These are phyloP conservation scores for Albula glossodonta DNA, from an alignment of 2,113 vertebrate species.

Conservation along the genomic window DNA sequence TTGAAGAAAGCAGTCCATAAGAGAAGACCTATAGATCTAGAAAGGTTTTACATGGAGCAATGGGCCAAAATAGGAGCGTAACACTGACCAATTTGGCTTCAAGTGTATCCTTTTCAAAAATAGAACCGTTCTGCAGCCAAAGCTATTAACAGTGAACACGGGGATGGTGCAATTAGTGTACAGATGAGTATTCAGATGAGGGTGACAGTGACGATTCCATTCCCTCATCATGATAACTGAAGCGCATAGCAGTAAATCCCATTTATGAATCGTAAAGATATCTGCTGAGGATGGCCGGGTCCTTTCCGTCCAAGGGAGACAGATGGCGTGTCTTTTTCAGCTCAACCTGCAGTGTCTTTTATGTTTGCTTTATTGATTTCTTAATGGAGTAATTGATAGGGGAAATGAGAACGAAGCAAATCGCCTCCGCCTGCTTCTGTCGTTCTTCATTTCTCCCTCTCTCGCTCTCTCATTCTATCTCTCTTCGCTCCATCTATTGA, in stretches of 20 bases:
- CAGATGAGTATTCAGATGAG: not conserved
- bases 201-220: not conserved
- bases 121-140: conserved; percentile 1
- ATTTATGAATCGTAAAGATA: conserved; percentile 27
- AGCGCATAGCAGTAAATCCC: not conserved
- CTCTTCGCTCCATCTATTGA: not conserved
- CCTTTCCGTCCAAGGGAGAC: conserved; percentile 10
- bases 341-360: conserved; percentile 21
- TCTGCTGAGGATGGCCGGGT: not conserved
- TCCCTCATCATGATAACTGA: conserved; percentile 13
- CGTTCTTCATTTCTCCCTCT: not conserved
- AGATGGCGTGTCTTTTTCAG: conserved; percentile 17
- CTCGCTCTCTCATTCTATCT: not conserved
- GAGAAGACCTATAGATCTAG: too few relatives aligned
- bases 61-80: too few relatives aligned
- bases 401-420: conserved; percentile 17
- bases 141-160: conserved; percentile 12
- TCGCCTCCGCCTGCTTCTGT: conserved; percentile 12
- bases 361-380: conserved; percentile 40
- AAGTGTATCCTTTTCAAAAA: too few relatives aligned
- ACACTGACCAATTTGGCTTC: too few relatives aligned
- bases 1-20: too few relatives aligned
- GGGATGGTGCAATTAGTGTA: conserved; percentile 4
- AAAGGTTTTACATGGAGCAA: too few relatives aligned
- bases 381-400: conserved; percentile 39